Percentiles rank a stretch among this genome's conserved stretches.
Conservation (phyloP, 2,113 vertebrate species). For the Megaceryle torquata region DNA sequence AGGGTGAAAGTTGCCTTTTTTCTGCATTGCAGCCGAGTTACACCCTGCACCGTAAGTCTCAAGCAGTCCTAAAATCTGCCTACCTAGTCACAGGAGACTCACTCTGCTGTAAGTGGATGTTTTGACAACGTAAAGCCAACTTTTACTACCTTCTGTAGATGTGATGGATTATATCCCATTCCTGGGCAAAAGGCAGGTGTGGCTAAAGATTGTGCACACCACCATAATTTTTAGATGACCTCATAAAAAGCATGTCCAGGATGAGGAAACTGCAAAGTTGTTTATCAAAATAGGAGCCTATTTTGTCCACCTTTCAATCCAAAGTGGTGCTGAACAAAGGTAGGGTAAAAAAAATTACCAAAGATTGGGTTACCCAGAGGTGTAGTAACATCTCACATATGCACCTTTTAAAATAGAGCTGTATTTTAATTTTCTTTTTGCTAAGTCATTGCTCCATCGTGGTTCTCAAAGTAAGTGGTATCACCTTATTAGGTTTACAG, state of each 20-base stretch:
- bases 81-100: not conserved
- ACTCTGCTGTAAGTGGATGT: not conserved
- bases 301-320: not conserved
- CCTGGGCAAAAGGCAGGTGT: not conserved
- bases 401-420: not conserved
- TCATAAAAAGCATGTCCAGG: not conserved
- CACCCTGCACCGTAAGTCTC: not conserved
- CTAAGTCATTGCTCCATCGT: not conserved
- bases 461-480: not conserved
- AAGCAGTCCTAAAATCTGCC: conserved; percentile 10
- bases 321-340: not conserved
- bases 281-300: not conserved
- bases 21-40: conserved; percentile 3
- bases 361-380: not conserved
- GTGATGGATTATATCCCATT: not conserved
- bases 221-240: too few species aligned
- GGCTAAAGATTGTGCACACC: not conserved
- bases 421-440: not conserved
- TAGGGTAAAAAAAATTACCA: not conserved
- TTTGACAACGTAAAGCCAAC: not conserved
- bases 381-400: not conserved
- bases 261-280: not conserved
- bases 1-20: not conserved
- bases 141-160: not conserved
- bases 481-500: not conserved